Evolutionary conservation across 2,797 vertebrate genomes (phyloP).

Genomic region (Glossophaga mutica): DNA sequence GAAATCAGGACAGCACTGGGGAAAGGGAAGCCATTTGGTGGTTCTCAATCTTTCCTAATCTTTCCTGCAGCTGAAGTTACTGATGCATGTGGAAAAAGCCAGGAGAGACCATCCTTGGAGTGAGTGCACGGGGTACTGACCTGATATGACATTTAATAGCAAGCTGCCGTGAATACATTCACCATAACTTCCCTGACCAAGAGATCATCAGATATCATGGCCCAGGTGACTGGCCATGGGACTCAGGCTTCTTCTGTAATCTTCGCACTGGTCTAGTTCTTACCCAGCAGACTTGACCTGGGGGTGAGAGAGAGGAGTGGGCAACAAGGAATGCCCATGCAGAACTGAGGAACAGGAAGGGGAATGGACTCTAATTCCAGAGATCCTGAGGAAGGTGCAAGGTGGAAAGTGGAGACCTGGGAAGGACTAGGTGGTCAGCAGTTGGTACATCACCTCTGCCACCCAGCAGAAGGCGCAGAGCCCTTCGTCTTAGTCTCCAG

Average conservation of each 20-base stretch:
- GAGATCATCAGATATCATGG: background rate
- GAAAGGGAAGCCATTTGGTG: background rate
- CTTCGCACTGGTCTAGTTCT: background rate
- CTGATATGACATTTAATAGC: background rate
- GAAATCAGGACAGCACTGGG: too few relatives aligned
- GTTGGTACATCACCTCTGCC: too few relatives aligned
- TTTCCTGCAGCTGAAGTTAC: background rate
- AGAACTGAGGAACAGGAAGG: background rate
- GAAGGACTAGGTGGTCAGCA: background rate
- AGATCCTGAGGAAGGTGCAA: background rate
- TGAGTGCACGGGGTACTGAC: background rate
- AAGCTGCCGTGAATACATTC: background rate
- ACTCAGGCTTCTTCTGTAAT: background rate
- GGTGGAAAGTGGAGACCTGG: background rate
- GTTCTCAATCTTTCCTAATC: background rate
- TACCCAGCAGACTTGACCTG: background rate
- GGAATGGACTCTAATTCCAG: background rate
- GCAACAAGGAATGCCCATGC: accelerated
- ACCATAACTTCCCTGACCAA: background rate
- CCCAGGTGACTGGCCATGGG: too few relatives aligned
- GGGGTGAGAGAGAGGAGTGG: background rate
- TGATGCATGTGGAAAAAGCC: background rate
- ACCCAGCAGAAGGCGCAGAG: background rate
- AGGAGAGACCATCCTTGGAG: background rate
- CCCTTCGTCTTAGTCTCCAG: background rate